phyloP scores from a whole-genome alignment of 1,140 invertebrate species.

The Akabosia matsudoensis region DNA sequence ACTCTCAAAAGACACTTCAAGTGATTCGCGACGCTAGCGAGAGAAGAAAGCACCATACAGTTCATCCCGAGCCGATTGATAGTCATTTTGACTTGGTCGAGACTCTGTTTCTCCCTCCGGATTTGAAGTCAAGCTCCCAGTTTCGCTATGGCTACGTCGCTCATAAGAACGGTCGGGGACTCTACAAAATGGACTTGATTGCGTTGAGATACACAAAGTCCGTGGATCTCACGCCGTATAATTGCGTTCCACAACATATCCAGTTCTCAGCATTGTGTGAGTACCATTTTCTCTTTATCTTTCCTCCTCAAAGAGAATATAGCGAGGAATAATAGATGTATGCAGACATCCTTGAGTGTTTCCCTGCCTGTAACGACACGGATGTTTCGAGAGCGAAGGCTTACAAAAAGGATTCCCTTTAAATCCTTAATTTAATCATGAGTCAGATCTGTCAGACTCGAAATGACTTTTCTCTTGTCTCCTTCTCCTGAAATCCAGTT shows the following conservation, averaged over 20 bases:
- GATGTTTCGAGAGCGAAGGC: too few species aligned
- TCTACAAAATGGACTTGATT: slow-evolving; percentile 73
- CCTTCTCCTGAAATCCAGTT: too few species aligned
- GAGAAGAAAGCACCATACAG: slow-evolving; percentile 71
- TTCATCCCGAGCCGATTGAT: slow-evolving; percentile 72
- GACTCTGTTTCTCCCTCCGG: slow-evolving; percentile 67
- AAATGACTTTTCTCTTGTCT: too few species aligned
- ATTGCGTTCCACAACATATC: slow-evolving; percentile 68
- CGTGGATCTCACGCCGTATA: slow-evolving; percentile 69
- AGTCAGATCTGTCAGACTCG: too few species aligned
- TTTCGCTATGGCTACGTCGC: slow-evolving; percentile 68
- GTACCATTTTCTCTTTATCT: too few species aligned
- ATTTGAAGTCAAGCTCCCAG: slow-evolving; percentile 45
- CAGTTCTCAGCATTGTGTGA: slow-evolving; percentile 73
- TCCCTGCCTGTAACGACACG: too few species aligned
- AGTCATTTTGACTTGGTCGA: slow-evolving; percentile 74
- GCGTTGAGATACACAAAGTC: slow-evolving; percentile 72
- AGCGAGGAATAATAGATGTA: too few species aligned
- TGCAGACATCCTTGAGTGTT: too few species aligned
- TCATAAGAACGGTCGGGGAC: slow-evolving; percentile 68
- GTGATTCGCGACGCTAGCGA: slow-evolving; percentile 73
- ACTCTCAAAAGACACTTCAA: slow-evolving; percentile 69
- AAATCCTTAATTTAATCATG: too few species aligned
- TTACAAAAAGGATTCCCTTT: too few species aligned
- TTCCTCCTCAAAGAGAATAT: too few species aligned